Evolutionary conservation across 2,888 invertebrate species (phyloP).

Genomic region (Pollenia angustigena): DNA sequence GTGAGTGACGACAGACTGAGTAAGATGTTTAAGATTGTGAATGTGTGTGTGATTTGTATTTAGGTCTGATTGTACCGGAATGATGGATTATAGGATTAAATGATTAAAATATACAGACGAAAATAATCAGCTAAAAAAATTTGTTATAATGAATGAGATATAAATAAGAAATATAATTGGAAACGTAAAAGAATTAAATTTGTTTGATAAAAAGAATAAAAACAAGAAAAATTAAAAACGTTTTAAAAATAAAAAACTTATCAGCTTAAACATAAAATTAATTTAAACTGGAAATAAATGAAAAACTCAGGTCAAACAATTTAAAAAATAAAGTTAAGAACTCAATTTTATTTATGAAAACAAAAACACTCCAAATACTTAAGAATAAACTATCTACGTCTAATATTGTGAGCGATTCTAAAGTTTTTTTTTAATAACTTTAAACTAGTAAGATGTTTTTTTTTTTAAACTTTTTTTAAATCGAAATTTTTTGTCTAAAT

Average conservation of each 20-base stretch:
- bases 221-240: not conserved
- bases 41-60: slow-evolving; percentile 43
- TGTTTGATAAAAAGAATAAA: not conserved
- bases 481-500: no score
- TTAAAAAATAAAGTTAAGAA: no score
- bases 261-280: no score
- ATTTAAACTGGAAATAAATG: no score
- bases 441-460: no score
- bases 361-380: no score
- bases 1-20: slow-evolving; percentile 27
- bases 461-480: no score
- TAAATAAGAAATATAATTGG: slow-evolving; percentile 18
- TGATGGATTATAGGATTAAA: slow-evolving; percentile 72
- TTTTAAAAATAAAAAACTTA: not conserved
- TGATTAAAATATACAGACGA: slow-evolving; percentile 39
- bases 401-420: no score
- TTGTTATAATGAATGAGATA: slow-evolving; percentile 52
- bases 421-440: no score
- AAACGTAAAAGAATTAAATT: slow-evolving; percentile 1
- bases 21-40: slow-evolving; percentile 9
- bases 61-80: slow-evolving; percentile 57
- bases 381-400: no score
- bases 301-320: no score
- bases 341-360: no score
- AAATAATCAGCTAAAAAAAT: slow-evolving; percentile 27